phyloP scores from a whole-genome alignment of 2,797 vertebrate genomes.

The Pseudopleuronectes americanus region DNA sequence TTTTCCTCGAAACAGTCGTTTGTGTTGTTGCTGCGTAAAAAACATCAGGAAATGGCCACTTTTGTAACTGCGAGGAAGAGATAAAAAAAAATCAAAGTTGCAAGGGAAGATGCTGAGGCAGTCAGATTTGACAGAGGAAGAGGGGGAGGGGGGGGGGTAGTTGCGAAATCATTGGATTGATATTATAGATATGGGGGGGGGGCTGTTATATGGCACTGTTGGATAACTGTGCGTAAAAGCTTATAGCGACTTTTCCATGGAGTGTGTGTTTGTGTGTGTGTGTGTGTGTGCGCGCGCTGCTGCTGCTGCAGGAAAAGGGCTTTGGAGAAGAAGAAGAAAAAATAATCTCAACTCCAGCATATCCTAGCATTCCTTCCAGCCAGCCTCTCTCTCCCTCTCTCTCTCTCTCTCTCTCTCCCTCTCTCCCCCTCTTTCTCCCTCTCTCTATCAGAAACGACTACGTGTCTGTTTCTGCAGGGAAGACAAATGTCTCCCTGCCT shows the following conservation, averaged over 20 bases:
- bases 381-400: constrained; percentile 66
- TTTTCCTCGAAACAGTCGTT: background rate
- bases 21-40: constrained; percentile 14
- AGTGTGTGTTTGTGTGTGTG: constrained; percentile 12
- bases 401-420: constrained; percentile 24
- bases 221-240: constrained; percentile 13
- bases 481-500: constrained; percentile 58
- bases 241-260: constrained; percentile 24
- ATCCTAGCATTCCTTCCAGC: constrained; percentile 89
- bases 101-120: constrained; percentile 78
- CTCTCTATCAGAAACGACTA: constrained; percentile 74
- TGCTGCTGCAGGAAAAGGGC: constrained; percentile 40
- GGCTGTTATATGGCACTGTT: too few species aligned
- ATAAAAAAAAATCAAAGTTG: constrained; percentile 46
- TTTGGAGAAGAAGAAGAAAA: constrained; percentile 48
- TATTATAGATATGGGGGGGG: too few species aligned
- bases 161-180: constrained; percentile 70
- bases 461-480: constrained; percentile 79
- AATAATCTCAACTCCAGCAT: constrained; percentile 85
- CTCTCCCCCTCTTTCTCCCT: background rate
- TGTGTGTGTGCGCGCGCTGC: too few species aligned
- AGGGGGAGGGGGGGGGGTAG: constrained; percentile 4
- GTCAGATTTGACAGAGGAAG: constrained; percentile 68
- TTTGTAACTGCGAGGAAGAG: constrained; percentile 23
- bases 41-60: constrained; percentile 58